phyloP scores from a whole-genome alignment of 2,797 vertebrate species.

The Danio aesculapii region DNA sequence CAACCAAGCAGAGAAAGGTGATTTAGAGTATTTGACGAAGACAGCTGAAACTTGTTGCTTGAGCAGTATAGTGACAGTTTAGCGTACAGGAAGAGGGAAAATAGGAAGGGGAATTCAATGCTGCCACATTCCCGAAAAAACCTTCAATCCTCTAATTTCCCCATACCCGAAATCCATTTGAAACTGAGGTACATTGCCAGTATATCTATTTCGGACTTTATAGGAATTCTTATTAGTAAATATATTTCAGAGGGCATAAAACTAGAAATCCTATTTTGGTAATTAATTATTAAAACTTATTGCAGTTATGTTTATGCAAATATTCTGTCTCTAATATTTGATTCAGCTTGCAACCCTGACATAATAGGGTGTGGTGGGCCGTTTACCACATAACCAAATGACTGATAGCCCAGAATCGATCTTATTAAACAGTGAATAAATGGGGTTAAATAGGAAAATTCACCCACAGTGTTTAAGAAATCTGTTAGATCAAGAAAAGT shows the following conservation, averaged over 20 bases:
- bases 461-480: conserved; percentile 5
- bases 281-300: background rate
- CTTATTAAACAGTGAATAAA: conserved; percentile 1
- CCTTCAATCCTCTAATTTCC: background rate
- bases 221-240: background rate
- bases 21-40: conserved; percentile 29
- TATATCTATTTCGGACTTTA: no score
- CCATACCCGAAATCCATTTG: background rate
- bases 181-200: background rate
- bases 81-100: conserved; percentile 41
- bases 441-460: background rate
- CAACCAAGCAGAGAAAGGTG: conserved; percentile 43
- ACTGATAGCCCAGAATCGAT: background rate
- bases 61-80: conserved; percentile 2
- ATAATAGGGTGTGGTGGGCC: conserved; percentile 19
- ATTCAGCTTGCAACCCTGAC: background rate
- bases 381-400: background rate
- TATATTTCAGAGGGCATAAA: background rate
- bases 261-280: background rate
- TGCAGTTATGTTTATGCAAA: background rate
- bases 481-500: conserved; percentile 5
- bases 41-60: conserved; percentile 23
- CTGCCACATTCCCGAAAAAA: conserved; percentile 26
- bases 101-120: conserved; percentile 17
- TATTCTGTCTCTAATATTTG: background rate